Evolutionary conservation across 2,888 invertebrate genomes (phyloP).

Genomic region (Zaprionus bogoriensis): DNA sequence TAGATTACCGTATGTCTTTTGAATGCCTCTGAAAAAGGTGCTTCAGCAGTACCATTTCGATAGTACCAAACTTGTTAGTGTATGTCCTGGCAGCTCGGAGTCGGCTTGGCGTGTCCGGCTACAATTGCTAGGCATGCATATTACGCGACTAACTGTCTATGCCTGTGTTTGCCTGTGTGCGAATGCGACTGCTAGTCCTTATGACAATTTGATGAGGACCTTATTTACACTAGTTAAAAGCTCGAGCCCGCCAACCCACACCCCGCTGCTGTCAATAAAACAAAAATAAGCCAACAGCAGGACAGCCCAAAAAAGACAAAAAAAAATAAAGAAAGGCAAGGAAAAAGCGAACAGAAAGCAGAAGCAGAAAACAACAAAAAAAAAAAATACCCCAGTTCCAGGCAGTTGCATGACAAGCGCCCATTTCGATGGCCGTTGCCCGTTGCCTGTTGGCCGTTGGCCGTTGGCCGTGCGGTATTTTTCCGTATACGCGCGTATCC

Average conservation of each 20-base stretch:
- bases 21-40: too few species aligned
- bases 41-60: neutral
- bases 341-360: neutral
- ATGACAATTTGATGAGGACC: constrained; percentile 80
- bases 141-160: constrained; percentile 41
- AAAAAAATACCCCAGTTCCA: constrained; percentile 1
- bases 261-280: constrained; percentile 67
- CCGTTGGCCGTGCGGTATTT: constrained; percentile 47
- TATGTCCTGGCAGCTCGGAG: neutral
- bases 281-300: constrained; percentile 56
- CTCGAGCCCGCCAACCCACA: constrained; percentile 41
- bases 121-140: constrained; percentile 62
- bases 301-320: constrained; percentile 31
- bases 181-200: constrained; percentile 64
- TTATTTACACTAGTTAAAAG: constrained; percentile 81
- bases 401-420: constrained; percentile 69
- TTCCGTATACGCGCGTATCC: constrained; percentile 76
- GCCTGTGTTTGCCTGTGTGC: constrained; percentile 28
- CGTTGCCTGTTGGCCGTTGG: constrained; percentile 39
- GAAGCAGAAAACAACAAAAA: neutral
- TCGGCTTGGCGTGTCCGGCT: constrained; percentile 51
- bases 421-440: constrained; percentile 66
- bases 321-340: constrained; percentile 1
- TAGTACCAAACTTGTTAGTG: neutral
- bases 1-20: too few species aligned